These are phyloP conservation scores for Rhinopomastus cyanomelas DNA, from an alignment of 2,113 vertebrate genomes.

Conservation along the genomic window DNA sequence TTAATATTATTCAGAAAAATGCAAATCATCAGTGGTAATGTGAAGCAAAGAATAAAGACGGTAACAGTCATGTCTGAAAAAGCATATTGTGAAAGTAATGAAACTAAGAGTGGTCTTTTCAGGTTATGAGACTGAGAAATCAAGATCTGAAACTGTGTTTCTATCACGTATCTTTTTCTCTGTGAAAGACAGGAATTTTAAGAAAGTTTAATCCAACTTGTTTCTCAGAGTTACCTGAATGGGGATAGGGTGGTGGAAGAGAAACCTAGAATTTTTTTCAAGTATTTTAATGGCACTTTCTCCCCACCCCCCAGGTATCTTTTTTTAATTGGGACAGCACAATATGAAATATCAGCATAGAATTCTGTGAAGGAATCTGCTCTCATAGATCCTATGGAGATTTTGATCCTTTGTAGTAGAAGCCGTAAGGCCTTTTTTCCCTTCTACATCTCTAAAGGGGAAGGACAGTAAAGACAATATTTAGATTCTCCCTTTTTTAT, in stretches of 20 bases:
- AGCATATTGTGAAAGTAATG: background rate
- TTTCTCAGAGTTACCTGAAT: background rate
- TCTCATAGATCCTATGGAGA: background rate
- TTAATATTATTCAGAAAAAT: background rate
- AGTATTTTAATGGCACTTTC: background rate
- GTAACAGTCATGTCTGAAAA: background rate
- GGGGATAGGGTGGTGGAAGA: background rate
- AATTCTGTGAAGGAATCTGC: background rate
- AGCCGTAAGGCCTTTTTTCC: background rate
- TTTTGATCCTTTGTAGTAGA: background rate
- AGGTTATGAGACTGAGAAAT: background rate
- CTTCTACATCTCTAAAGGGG: background rate
- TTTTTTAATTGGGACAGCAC: background rate
- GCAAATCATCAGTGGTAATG: background rate
- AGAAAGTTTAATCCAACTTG: background rate
- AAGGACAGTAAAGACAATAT: background rate
- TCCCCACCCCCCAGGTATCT: background rate
- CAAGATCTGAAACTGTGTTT: background rate
- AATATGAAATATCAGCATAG: background rate
- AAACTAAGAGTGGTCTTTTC: background rate
- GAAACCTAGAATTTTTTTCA: background rate
- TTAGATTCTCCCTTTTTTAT: background rate
- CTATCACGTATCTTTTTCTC: background rate
- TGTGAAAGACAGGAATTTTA: background rate
- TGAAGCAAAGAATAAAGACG: background rate